Conservation (phyloP, 2,113 vertebrate genomes). For the Rhynchomys soricoides region DNA sequence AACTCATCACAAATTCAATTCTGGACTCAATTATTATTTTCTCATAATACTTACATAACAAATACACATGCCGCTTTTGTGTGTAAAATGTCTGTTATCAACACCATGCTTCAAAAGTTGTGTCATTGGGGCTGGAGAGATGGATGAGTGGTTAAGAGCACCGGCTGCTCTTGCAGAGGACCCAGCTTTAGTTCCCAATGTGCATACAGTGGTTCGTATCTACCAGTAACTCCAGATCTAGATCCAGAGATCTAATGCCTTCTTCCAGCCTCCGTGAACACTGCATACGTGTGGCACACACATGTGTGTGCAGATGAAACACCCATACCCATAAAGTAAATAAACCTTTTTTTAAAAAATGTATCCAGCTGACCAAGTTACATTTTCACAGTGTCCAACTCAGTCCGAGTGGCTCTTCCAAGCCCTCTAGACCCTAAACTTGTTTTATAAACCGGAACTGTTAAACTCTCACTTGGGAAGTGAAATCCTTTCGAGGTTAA, state of each 20-base stretch:
- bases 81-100: slow-evolving; percentile 78
- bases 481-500: slow-evolving; percentile 2
- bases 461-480: slow-evolving; percentile 26
- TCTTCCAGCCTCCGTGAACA: background rate
- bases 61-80: slow-evolving; percentile 49
- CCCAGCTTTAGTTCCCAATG: background rate
- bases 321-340: background rate
- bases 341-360: background rate
- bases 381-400: slow-evolving; percentile 74
- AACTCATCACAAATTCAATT: slow-evolving; percentile 39
- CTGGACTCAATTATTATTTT: background rate
- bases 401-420: slow-evolving; percentile 73
- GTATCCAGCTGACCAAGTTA: slow-evolving; percentile 63
- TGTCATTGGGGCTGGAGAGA: background rate
- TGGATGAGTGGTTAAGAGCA: background rate
- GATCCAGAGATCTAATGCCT: background rate
- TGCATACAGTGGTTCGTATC: background rate
- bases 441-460: slow-evolving; percentile 70
- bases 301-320: background rate
- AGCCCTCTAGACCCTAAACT: slow-evolving; percentile 62
- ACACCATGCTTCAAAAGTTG: slow-evolving; percentile 49
- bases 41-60: background rate
- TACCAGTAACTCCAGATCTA: background rate
- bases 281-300: background rate
- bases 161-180: background rate